Evolutionary conservation across 2,797 vertebrate species (phyloP).

Genomic region (Cossypha niveicapilla): DNA sequence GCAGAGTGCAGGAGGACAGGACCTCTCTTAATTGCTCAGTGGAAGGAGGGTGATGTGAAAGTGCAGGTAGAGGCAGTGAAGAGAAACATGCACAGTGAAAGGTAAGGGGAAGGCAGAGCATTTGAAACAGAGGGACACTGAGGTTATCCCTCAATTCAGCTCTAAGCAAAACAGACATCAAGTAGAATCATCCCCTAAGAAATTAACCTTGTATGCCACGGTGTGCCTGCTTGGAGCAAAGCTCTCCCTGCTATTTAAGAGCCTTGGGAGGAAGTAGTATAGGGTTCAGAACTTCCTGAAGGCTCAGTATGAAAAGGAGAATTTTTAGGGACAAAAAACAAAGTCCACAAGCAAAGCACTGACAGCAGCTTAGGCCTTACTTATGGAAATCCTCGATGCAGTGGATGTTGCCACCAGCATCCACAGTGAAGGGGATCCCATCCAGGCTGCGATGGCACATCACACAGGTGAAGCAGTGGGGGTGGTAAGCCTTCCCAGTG

Average conservation of each 20-base stretch:
- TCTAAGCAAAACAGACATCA: not conserved
- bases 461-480: constrained; percentile 97
- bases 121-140: not conserved
- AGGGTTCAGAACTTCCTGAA: not conserved
- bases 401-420: constrained; percentile 94
- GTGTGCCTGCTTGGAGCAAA: not conserved
- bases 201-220: not conserved
- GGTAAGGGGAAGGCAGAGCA: not conserved
- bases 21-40: not conserved
- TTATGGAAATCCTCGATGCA: constrained; percentile 99
- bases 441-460: constrained; percentile 95
- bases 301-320: not conserved
- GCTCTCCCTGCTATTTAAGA: not conserved
- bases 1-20: not conserved
- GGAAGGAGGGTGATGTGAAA: not conserved
- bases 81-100: not conserved
- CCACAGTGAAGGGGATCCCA: constrained; percentile 95
- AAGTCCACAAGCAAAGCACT: not conserved
- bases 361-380: constrained; percentile 69
- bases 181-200: not conserved
- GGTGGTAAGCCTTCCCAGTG: constrained; percentile 96
- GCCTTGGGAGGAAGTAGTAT: not conserved
- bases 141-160: not conserved
- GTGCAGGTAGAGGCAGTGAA: not conserved
- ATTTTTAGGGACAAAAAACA: not conserved